Conservation (phyloP, 2,113 vertebrate genomes). For the Epinephelus fuscoguttatus region DNA sequence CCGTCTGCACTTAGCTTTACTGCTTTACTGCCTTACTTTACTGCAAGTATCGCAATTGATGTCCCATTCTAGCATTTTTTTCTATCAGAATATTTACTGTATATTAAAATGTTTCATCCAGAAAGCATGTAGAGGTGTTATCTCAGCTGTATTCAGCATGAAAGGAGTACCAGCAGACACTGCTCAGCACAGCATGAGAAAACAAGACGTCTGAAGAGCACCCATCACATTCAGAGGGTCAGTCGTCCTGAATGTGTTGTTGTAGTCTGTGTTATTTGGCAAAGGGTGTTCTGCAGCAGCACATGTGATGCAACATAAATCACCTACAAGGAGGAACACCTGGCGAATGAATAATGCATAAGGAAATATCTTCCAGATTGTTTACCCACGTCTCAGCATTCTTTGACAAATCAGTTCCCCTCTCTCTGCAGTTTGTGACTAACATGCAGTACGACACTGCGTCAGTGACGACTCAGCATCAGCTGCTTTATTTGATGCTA, state of each 20-base stretch:
- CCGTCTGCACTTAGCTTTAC: too few relatives aligned
- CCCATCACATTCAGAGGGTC: background rate
- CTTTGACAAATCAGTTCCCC: background rate
- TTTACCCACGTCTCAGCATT: background rate
- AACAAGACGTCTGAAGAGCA: background rate
- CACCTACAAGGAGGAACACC: background rate
- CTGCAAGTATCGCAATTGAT: too few relatives aligned
- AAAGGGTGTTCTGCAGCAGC: background rate
- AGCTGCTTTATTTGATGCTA: conserved; percentile 15
- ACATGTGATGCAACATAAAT: background rate
- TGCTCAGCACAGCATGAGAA: too few relatives aligned
- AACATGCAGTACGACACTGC: background rate
- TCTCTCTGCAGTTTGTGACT: background rate
- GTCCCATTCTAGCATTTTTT: too few relatives aligned
- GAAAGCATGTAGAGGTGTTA: too few relatives aligned
- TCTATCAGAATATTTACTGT: too few relatives aligned
- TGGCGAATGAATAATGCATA: background rate
- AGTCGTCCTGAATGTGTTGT: background rate
- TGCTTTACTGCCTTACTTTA: too few relatives aligned
- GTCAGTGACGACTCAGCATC: conserved; percentile 1
- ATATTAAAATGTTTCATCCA: too few relatives aligned
- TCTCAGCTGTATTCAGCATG: too few relatives aligned
- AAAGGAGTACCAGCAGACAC: too few relatives aligned
- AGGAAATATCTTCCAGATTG: background rate
- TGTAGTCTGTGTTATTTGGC: background rate